These are phyloP conservation scores for Trichomycterus rosablanca DNA, from an alignment of 2,113 vertebrate species.

Conservation along the genomic window DNA sequence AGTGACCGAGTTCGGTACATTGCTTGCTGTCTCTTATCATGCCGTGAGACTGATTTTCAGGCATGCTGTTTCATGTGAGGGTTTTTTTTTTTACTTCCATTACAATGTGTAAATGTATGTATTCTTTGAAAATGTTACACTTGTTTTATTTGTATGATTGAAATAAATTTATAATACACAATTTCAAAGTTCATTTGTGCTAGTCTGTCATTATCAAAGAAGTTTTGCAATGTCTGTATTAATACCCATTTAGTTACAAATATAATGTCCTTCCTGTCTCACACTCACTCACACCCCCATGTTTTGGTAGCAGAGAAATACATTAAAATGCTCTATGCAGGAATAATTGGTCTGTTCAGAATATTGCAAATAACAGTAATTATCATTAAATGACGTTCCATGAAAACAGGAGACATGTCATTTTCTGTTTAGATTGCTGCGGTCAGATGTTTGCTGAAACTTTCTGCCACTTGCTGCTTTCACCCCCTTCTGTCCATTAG, in stretches of 20 bases:
- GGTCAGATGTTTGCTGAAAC: slow-evolving; percentile 60
- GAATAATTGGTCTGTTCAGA: slow-evolving; percentile 65
- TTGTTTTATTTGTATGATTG: too few relatives aligned
- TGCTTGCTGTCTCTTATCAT: too few relatives aligned
- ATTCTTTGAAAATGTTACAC: too few relatives aligned
- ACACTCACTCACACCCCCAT: slow-evolving; percentile 14
- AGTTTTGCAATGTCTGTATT: not conserved
- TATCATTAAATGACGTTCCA: slow-evolving; percentile 68
- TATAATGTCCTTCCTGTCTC: slow-evolving; percentile 21
- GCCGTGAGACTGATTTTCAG: too few relatives aligned
- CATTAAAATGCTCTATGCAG: slow-evolving; percentile 60
- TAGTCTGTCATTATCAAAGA: slow-evolving; percentile 11
- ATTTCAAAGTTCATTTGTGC: too few relatives aligned
- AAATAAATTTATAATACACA: too few relatives aligned
- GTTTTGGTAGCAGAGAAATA: slow-evolving; percentile 32
- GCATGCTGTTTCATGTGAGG: too few relatives aligned
- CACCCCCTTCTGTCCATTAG: slow-evolving; percentile 56
- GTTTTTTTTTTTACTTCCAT: too few relatives aligned
- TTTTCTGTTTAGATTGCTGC: slow-evolving; percentile 58
- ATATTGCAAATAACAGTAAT: slow-evolving; percentile 71
- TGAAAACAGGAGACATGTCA: slow-evolving; percentile 64
- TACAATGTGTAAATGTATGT: too few relatives aligned
- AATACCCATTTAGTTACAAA: slow-evolving; percentile 10
- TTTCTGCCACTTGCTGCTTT: slow-evolving; percentile 51
- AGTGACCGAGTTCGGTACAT: too few relatives aligned